Conservation (phyloP, 2,113 vertebrate species). For the Myrmecophaga tridactyla region DNA sequence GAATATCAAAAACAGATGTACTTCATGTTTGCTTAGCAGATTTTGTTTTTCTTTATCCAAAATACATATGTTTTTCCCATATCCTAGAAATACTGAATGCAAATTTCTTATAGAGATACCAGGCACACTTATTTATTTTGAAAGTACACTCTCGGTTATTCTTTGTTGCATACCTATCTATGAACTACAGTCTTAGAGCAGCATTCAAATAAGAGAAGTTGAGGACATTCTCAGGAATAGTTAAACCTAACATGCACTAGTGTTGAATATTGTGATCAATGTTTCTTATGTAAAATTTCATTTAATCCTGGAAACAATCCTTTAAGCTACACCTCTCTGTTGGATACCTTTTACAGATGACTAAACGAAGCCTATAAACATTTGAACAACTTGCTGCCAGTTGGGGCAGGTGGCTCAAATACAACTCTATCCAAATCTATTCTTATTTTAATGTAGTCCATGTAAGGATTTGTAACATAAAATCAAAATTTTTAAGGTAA, state of each 20-base stretch:
- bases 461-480: not conserved
- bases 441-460: not conserved
- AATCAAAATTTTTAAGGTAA: not conserved
- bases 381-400: not conserved
- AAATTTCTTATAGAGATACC: not conserved
- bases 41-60: not conserved
- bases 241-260: fast-evolving
- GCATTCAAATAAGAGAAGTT: not conserved
- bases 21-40: not conserved
- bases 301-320: not conserved
- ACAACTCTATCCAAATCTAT: not conserved
- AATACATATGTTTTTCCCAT: not conserved
- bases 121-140: not conserved
- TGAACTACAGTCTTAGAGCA: not conserved
- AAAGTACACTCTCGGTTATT: not conserved
- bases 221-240: not conserved
- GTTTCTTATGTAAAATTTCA: not conserved
- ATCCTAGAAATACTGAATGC: not conserved
- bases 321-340: not conserved
- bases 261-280: not conserved
- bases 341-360: not conserved
- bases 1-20: not conserved
- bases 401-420: not conserved
- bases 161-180: not conserved
- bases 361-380: not conserved